Evolutionary conservation across 2,113 vertebrate genomes (phyloP).

Genomic region (Furnarius figulus): DNA sequence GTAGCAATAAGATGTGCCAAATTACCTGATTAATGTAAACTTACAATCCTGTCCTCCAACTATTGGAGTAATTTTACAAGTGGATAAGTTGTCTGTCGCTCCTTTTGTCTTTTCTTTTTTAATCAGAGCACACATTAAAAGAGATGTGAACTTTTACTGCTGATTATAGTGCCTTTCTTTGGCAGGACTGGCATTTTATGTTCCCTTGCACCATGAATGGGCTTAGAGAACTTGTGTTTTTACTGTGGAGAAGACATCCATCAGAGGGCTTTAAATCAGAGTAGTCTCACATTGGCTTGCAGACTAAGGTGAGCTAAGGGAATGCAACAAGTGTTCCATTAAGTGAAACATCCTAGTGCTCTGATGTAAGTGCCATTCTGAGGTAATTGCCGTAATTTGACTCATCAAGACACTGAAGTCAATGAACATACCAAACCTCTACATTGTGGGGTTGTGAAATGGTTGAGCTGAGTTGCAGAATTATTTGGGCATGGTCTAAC

Average conservation of each 20-base stretch:
- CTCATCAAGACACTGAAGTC: not conserved
- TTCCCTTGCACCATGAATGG: not conserved
- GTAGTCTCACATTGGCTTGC: not conserved
- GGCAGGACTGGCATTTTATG: not conserved
- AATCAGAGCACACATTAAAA: not conserved
- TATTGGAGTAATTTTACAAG: not conserved
- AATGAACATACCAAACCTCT: not conserved
- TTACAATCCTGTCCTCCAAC: not conserved
- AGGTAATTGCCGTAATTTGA: not conserved
- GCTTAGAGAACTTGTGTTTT: not conserved
- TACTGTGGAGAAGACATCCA: not conserved
- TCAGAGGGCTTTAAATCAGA: conserved; percentile 5
- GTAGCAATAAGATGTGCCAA: not conserved
- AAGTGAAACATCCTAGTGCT: not conserved
- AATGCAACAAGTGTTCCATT: not conserved
- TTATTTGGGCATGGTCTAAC: not conserved
- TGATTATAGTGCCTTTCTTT: not conserved
- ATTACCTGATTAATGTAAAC: not conserved
- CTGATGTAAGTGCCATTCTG: not conserved
- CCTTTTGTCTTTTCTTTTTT: not conserved
- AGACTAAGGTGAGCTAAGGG: not conserved
- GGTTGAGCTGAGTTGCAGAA: not conserved
- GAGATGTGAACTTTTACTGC: not conserved
- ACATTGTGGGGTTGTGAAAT: not conserved
- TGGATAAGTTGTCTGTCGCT: not conserved